Percentiles rank a stretch among this genome's conserved stretches.
These are phyloP conservation scores for Paramuricea clavata DNA, from an alignment of 92 coral and sea anemone species.

Conservation along the genomic window DNA sequence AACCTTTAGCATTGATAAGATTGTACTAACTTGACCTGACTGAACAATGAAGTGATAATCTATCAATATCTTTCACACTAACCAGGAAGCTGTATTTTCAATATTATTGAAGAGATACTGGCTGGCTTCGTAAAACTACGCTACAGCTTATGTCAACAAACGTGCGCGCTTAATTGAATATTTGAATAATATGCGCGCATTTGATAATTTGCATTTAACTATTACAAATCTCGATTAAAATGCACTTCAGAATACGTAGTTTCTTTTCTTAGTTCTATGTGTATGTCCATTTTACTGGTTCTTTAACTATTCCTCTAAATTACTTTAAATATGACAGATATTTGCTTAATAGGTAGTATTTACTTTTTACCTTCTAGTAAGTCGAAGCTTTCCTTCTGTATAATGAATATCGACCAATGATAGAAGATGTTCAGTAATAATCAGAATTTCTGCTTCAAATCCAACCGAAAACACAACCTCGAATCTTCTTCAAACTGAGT, in stretches of 20 bases:
- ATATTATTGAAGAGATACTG: not conserved
- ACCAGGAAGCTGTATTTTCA: not conserved
- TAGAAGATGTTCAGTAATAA: not conserved
- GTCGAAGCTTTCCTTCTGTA: not conserved
- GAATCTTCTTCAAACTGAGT: not conserved
- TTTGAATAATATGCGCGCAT: not conserved
- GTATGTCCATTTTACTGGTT: not conserved
- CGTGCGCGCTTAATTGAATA: not conserved
- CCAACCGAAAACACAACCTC: not conserved
- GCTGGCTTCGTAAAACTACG: not conserved
- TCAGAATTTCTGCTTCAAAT: not conserved
- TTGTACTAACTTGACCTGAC: not conserved
- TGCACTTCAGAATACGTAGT: not conserved
- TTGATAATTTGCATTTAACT: not conserved
- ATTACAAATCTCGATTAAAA: not conserved
- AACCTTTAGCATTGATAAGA: not conserved
- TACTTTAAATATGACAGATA: not conserved
- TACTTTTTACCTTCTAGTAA: not conserved
- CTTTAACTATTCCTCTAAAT: not conserved
- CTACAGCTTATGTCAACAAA: slow-evolving; percentile 2
- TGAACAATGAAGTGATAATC: slow-evolving; percentile 2
- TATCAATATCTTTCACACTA: not conserved
- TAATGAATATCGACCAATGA: not conserved
- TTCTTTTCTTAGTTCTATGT: not conserved
- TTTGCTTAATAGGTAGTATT: not conserved